Base-by-base conservation (phyloP, 2,888 invertebrate species). In the Gasteruption jaculator region DNA sequence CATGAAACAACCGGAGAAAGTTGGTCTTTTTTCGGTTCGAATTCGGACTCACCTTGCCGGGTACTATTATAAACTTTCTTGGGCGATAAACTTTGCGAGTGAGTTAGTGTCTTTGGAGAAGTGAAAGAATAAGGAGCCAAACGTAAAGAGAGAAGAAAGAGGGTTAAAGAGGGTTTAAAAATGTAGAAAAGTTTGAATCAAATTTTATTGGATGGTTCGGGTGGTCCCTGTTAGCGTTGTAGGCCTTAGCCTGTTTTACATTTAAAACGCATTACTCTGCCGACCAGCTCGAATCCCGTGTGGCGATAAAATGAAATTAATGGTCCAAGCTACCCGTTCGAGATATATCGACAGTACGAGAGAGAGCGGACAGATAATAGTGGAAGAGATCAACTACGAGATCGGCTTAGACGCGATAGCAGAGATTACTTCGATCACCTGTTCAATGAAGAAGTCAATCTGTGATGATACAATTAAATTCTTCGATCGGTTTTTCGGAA, bases 261-360 rank as follows among this genome's bases (percentile, higher is more conserved):
- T 69, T 68, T 67, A 68, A 66, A 69, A 68, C 63, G 65, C 68
- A 68, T 69, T 68, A 69, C 58, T 58, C 46, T 48, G 48, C 55
- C 57, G 60, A 54, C 57, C 63, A 58, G 51, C 59, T 59, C 59
- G 61, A 67, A 65, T 65, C 61, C 64, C 56, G 54, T 42, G 53
- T 57, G 54, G 59, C 65, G 68, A 68, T 69, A 68, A 68, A 69
- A 68, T 58, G 61, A 68, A 69, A 68, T 69, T 69, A 69, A 69
- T 68, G 69, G 68, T 52, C 52, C 61, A 57, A 56, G 59, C 56
- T 59, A 58, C 59, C 67, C 67, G 63, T 65, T 62, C 57, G 52
- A 61, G 63, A 67, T 67, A 65, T 60, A 66, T 64, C 59, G 63
- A 57, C 49, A 43, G 49, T 38, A 38, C 50, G 46, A 36, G 45